Base-by-base conservation (phyloP, 2,888 invertebrate genomes). In the Lasioglossum morio region DNA sequence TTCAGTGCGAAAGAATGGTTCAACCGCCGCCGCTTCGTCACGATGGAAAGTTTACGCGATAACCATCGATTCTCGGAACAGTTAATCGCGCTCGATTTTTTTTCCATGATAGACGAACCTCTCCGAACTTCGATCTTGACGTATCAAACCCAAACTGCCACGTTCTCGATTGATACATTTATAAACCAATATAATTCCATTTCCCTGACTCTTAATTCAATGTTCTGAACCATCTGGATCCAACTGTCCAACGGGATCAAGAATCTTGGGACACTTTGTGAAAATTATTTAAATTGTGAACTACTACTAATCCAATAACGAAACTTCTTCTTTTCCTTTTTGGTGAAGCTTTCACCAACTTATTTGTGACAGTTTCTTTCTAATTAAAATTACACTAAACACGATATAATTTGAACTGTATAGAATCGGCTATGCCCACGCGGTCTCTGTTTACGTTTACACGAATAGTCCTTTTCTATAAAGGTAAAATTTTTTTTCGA, bases 31-130 rank as follows among this genome's bases (percentile, higher is more conserved):
- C 4, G 23, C 27, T 34, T 66, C 75, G 78, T 84, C 75, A 43
- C 46, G 53, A 66, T 60, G 86, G 75, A 72, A 85, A 76, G 73
- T 82, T 81, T 81, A 40, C 60, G 70, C 48, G 73, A 66, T 46
- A 30, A 79, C 69, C 66, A 74, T 46, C 16, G 46, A 30, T 69
- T 69, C 19, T 23, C 48, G 37, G 10, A 8, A 57, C n/a, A 5
- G 43, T 8, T 66, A 72, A 37, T 66, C 37, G 30, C 14, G 37
- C 43, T 60, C 16, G 46, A 48, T 30, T 23, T 48, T 82, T 72
- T 60, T 43, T 23, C 8, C 30, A 30, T 19, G 63, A 63, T 63
- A 63, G 63, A 63, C 63, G 30, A 19, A 63, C 30, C 8, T 63
- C 19, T 16, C 19, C 63, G 30, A 63, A 30, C 63, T 30, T 63